Evolutionary conservation across 64 coral and sea anemone species (phyloP).

Genomic region (Anthopleura sola): DNA sequence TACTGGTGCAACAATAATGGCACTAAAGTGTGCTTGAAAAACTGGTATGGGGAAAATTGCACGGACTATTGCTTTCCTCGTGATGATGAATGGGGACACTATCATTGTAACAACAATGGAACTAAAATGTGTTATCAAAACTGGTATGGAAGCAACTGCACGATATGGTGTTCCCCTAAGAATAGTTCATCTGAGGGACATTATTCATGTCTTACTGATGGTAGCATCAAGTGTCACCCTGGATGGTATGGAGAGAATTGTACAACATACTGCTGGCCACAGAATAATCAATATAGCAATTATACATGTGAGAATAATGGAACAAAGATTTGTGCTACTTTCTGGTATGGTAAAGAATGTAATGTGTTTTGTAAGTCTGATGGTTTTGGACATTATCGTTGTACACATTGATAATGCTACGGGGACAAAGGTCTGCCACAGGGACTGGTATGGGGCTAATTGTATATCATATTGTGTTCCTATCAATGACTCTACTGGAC

Average conservation of each 20-base stretch:
- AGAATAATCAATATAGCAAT: slow-evolving; percentile 32
- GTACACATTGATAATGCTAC: slow-evolving; percentile 25
- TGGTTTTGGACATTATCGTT: slow-evolving; percentile 34
- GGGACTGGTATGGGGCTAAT: not conserved
- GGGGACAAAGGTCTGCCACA: slow-evolving; percentile 27
- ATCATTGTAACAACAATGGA: slow-evolving; percentile 1
- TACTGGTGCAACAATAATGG: slow-evolving; percentile 53
- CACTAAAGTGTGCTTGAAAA: slow-evolving; percentile 36
- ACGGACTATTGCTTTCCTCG: slow-evolving; percentile 42
- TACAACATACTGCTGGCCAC: slow-evolving; percentile 27
- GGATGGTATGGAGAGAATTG: slow-evolving; percentile 4
- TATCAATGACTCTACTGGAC: slow-evolving; percentile 31
- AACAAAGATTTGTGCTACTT: slow-evolving; percentile 11
- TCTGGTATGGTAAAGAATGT: not conserved
- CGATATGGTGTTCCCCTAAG: slow-evolving; percentile 16
- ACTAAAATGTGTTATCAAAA: slow-evolving; percentile 32
- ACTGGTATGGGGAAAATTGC: slow-evolving; percentile 58
- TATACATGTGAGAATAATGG: slow-evolving; percentile 35
- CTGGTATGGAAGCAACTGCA: slow-evolving; percentile 62
- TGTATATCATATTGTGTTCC: slow-evolving; percentile 28
- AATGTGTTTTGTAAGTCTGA: slow-evolving; percentile 26
- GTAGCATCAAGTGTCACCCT: slow-evolving; percentile 6
- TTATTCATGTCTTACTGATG: slow-evolving; percentile 29
- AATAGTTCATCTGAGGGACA: slow-evolving; percentile 39
- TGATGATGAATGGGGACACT: slow-evolving; percentile 35